Percentiles rank a stretch among this genome's conserved stretches.
Evolutionary conservation across 2,888 invertebrate species (phyloP).

Genomic region (Rhodophaea formosa): DNA sequence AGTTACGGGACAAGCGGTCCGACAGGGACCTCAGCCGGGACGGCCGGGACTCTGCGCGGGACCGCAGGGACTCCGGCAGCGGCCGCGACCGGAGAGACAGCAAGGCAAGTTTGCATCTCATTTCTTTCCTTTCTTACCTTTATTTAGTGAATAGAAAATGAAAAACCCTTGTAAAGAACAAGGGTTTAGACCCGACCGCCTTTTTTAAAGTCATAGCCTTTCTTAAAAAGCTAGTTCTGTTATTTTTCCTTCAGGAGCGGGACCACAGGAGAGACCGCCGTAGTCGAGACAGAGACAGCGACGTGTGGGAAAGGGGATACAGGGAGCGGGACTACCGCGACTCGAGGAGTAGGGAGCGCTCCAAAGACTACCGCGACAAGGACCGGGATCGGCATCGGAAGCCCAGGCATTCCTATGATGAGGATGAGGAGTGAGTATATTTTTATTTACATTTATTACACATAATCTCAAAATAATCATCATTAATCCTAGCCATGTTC

Average conservation of each 20-base stretch:
- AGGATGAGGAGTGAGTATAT: slow-evolving; percentile 86
- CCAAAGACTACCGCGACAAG: slow-evolving; percentile 73
- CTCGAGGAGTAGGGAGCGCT: slow-evolving; percentile 69
- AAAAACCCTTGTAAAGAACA: no score
- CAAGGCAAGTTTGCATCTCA: slow-evolving; percentile 35
- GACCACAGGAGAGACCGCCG: slow-evolving; percentile 58
- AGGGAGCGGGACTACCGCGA: slow-evolving; percentile 66
- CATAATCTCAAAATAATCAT: no score
- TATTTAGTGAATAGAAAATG: no score
- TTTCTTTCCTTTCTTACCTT: no score
- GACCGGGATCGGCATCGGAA: slow-evolving; percentile 79
- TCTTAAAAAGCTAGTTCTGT: neutral
- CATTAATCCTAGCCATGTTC: no score
- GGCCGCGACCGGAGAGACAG: slow-evolving; percentile 68
- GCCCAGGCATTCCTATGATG: slow-evolving; percentile 84
- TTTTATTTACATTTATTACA: no score
- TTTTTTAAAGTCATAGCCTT: no score
- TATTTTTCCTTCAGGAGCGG: slow-evolving; percentile 31
- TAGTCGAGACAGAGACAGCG: slow-evolving; percentile 65
- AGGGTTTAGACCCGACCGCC: no score
- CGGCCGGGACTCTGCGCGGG: slow-evolving; percentile 61
- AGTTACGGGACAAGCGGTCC: slow-evolving; percentile 62
- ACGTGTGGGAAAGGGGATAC: slow-evolving; percentile 70
- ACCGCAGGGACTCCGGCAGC: slow-evolving; percentile 66
- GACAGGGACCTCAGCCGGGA: slow-evolving; percentile 66